These are phyloP conservation scores for Clarias laeviceps DNA, from an alignment of 2,797 vertebrate genomes.

Conservation along the genomic window DNA sequence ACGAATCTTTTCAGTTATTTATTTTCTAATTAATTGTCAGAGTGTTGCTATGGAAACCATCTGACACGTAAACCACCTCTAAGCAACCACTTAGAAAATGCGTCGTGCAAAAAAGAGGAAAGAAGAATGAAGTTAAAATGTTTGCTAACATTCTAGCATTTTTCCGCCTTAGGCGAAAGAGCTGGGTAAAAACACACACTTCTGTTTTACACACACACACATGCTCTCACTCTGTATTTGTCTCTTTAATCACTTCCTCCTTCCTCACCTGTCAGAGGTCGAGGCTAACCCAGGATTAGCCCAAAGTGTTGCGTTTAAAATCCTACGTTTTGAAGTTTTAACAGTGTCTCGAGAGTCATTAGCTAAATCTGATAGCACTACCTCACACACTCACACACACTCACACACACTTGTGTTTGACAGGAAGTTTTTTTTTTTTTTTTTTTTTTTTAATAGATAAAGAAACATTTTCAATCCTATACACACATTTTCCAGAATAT, in stretches of 20 bases:
- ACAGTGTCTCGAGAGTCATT: background rate
- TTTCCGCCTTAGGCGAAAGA: background rate
- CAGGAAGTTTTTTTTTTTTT: background rate
- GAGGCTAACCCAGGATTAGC: slow-evolving; percentile 5
- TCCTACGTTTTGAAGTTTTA: slow-evolving; percentile 6
- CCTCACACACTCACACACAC: background rate
- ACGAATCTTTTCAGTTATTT: background rate
- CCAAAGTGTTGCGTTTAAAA: slow-evolving; percentile 17
- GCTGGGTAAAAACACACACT: background rate
- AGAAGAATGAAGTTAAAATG: background rate
- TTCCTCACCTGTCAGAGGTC: slow-evolving; percentile 18
- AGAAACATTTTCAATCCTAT: background rate
- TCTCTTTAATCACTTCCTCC: slow-evolving; percentile 17
- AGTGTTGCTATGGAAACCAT: background rate
- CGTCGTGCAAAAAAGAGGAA: background rate
- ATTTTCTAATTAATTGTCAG: background rate
- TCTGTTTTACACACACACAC: background rate
- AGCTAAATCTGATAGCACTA: background rate
- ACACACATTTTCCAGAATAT: background rate
- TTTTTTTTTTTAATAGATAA: too few relatives aligned
- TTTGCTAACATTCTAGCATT: slow-evolving; percentile 7
- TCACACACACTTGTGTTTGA: background rate
- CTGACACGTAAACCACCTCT: background rate
- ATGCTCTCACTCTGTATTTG: background rate
- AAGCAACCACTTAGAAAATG: background rate